phyloP scores from a whole-genome alignment of 2,113 vertebrate species.

The Spilogale gracilis region DNA sequence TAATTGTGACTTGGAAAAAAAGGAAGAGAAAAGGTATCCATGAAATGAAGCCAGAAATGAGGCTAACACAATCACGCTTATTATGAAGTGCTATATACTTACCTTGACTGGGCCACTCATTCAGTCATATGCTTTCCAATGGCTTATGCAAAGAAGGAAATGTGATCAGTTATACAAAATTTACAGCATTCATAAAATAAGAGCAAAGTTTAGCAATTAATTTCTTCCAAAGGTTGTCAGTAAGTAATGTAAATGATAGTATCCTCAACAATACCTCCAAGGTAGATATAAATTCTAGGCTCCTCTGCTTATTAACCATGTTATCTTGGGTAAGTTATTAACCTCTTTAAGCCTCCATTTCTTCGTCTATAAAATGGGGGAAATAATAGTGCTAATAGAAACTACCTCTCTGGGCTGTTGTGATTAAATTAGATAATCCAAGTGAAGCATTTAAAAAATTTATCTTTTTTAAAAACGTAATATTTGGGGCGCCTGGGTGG shows the following conservation, averaged over 20 bases:
- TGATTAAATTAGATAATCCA: too few relatives aligned
- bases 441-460: too few relatives aligned
- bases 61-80: background rate
- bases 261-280: too few relatives aligned
- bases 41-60: slow-evolving; percentile 10
- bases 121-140: background rate
- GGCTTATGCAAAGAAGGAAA: background rate
- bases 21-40: background rate
- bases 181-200: background rate
- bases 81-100: background rate
- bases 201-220: background rate
- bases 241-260: too few relatives aligned
- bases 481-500: too few relatives aligned
- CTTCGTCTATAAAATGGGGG: too few relatives aligned
- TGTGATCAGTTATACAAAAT: background rate
- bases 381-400: too few relatives aligned
- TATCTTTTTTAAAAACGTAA: background rate
- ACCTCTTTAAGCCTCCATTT: too few relatives aligned
- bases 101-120: background rate
- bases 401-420: too few relatives aligned
- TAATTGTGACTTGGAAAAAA: background rate
- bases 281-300: too few relatives aligned
- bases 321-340: too few relatives aligned
- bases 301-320: too few relatives aligned
- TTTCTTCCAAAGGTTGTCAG: background rate